These are phyloP conservation scores for Drosophila kohkoa DNA, from an alignment of 1,140 invertebrate species.

Conservation along the genomic window DNA sequence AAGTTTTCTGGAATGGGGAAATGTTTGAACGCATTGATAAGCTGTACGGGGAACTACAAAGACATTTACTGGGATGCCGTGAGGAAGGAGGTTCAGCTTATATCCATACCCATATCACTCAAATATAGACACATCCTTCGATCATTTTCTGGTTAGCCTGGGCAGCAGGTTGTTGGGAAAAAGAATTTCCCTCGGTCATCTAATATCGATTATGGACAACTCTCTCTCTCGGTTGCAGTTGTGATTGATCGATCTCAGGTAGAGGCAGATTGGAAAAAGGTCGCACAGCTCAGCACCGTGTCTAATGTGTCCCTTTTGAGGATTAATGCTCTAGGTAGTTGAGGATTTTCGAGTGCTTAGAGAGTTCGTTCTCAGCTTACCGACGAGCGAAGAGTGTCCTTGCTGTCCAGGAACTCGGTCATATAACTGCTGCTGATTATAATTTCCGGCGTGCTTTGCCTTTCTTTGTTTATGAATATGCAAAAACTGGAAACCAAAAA, in stretches of 20 bases:
- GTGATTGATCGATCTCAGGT: conserved; percentile 71
- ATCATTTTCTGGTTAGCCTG: conserved; percentile 60
- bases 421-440: conserved; percentile 65
- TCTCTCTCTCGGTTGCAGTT: not conserved
- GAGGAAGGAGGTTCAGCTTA: not conserved
- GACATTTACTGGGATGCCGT: not conserved
- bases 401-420: conserved; percentile 33
- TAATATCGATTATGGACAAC: conserved; percentile 28
- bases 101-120: not conserved
- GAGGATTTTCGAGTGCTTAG: conserved; percentile 36
- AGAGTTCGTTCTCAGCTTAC: conserved; percentile 37
- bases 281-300: conserved; percentile 40
- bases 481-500: conserved; percentile 17
- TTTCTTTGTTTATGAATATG: conserved; percentile 44
- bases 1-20: conserved; percentile 7
- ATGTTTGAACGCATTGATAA: not conserved
- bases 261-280: conserved; percentile 27
- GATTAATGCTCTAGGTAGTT: conserved; percentile 68
- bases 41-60: not conserved
- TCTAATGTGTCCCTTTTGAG: conserved; percentile 73
- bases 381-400: conserved; percentile 6
- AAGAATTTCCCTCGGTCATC: not conserved
- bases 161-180: conserved; percentile 51
- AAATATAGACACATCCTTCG: not conserved
- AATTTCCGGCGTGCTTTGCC: conserved; percentile 31